A percentile compares a stretch with the other conserved stretches of the same genome.
phyloP scores from a whole-genome alignment of 2,888 invertebrate genomes.

The Rhaphigaster nebulosa region DNA sequence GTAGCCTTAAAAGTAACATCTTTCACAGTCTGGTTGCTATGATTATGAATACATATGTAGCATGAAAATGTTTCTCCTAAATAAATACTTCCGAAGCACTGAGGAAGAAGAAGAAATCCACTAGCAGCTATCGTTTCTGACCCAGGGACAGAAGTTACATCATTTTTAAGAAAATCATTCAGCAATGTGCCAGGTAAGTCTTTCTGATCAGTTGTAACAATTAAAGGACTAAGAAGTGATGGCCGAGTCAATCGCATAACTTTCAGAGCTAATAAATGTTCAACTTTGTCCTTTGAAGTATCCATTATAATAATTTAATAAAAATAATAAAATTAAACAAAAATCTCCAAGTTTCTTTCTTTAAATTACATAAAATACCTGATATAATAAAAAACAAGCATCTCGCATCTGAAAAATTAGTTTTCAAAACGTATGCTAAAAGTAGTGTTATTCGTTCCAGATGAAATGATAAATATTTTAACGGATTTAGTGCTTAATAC shows the following conservation, averaged over 20 bases:
- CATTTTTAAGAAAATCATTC: slow-evolving; percentile 82
- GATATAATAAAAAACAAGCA: neutral
- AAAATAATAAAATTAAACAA: too few species aligned
- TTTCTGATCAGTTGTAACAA: slow-evolving; percentile 86
- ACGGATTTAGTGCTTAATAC: neutral
- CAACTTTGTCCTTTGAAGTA: slow-evolving; percentile 47
- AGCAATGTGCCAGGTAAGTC: slow-evolving; percentile 88
- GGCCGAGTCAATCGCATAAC: slow-evolving; percentile 97
- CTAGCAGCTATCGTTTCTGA: slow-evolving; percentile 88
- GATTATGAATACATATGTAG: slow-evolving; percentile 97
- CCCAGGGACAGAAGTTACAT: slow-evolving; percentile 86
- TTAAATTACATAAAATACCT: neutral
- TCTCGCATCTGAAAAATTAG: neutral
- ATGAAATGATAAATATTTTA: neutral
- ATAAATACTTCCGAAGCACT: slow-evolving; percentile 98
- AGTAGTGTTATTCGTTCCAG: neutral
- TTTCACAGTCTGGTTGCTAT: slow-evolving; percentile 85
- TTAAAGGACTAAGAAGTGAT: slow-evolving; percentile 84
- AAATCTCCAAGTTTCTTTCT: neutral
- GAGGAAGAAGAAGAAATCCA: slow-evolving; percentile 92
- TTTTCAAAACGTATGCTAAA: neutral
- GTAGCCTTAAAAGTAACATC: slow-evolving; percentile 92
- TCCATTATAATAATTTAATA: neutral
- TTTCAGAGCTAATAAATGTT: slow-evolving; percentile 75
- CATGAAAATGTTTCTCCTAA: slow-evolving; percentile 98